A percentile compares a stretch with the other conserved stretches of the same genome.
Evolutionary conservation across 2,888 invertebrate genomes (phyloP).

Genomic region (Eupithecia tripunctaria): DNA sequence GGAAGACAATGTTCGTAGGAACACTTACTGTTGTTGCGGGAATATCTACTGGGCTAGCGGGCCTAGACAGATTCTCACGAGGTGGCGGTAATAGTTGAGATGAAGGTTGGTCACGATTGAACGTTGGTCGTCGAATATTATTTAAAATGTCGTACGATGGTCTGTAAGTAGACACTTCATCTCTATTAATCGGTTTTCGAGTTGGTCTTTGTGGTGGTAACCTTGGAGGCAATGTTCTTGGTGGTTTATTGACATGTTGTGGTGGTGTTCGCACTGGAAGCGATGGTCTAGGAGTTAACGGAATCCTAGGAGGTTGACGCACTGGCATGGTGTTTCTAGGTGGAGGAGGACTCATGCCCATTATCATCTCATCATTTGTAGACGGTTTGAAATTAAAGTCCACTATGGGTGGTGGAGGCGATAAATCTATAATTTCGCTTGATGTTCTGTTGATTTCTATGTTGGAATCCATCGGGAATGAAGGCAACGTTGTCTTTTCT

Average conservation of each 20-base stretch:
- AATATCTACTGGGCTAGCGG: conserved; percentile 53
- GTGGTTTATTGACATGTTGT: conserved; percentile 69
- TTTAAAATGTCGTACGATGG: conserved; percentile 72
- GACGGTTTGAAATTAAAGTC: conserved; percentile 76
- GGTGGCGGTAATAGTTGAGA: conserved; percentile 74
- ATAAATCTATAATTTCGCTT: conserved; percentile 78
- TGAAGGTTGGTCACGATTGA: conserved; percentile 71
- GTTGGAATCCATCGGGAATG: conserved; percentile 65
- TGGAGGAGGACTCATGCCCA: conserved; percentile 84
- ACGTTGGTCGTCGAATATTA: conserved; percentile 69
- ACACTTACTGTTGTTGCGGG: conserved; percentile 50
- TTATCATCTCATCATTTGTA: conserved; percentile 78
- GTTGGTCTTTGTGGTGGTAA: conserved; percentile 64
- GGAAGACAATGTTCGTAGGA: conserved; percentile 68
- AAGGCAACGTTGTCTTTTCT: conserved; percentile 64
- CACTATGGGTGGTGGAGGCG: conserved; percentile 78
- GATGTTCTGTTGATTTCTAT: conserved; percentile 65
- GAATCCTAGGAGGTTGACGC: conserved; percentile 61
- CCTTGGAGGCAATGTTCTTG: conserved; percentile 66
- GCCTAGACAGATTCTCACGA: conserved; percentile 59
- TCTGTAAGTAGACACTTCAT: conserved; percentile 74
- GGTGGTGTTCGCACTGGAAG: conserved; percentile 67
- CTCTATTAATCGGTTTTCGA: conserved; percentile 67
- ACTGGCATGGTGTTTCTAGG: conserved; percentile 64
- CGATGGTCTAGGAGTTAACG: conserved; percentile 65